Evolutionary conservation across 2,113 vertebrate genomes (phyloP), one percentile per base, ranked within the genome.

Genomic region (Lucifuga dentata): DNA sequence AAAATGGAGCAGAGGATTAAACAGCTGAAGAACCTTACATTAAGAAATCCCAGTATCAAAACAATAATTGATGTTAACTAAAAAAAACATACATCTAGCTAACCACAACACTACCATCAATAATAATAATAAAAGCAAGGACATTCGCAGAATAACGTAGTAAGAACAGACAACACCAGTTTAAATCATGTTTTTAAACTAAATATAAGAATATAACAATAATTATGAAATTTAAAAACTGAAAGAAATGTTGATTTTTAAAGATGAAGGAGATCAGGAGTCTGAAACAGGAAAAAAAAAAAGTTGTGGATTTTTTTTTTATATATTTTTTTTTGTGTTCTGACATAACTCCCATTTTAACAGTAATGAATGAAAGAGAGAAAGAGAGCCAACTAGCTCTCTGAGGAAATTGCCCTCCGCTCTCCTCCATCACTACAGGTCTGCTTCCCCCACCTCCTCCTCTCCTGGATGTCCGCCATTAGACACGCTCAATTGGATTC

Each of bases 401-500:
- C 81, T 64, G 75, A 79, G 76, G 65, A 80, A 78, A 84, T 78
- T 85, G 84, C 78, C 81, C 85, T 86, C 80, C 39, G 35, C 64
- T 86, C 83, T 87, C 86, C 85, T 86, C 86, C 87, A 87, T 83
- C 80, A 85, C 84, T 87, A 59, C 81, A 86, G 76, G 76, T 83
- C 84, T 80, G 71, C 68, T 75, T 69, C 50, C 60, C 78, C 10
- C 26, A 3, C 82, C 83, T 69, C 77, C 76, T 80, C 76, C 85
- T 85, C 87, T 87, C 84, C 83, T 89, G 88, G 87, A 90, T 88
- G 87, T 88, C 80, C 80, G 59, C 89, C 87, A 90, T 90, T 91
- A 90, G 90, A 88, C 82, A 90, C 70, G 85, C 88, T 90, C 89
- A 90, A 90, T 91, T 90, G 89, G 90, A 89, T 90, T 91, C 74